Conservation (phyloP, 1,140 invertebrate genomes). For the Pararge aegeria region DNA sequence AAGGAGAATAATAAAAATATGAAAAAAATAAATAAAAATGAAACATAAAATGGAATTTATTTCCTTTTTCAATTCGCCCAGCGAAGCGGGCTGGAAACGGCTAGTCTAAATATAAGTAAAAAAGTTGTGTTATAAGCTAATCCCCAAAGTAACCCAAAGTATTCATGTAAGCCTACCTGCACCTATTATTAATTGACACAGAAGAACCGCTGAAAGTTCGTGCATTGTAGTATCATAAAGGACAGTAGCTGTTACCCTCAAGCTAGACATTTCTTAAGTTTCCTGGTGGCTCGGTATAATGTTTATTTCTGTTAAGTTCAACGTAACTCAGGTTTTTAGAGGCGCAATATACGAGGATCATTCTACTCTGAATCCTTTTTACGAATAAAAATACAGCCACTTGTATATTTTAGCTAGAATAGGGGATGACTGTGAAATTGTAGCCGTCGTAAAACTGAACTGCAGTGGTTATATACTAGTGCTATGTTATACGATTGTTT, state of each 20-base stretch:
- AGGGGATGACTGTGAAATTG: slow-evolving; percentile 5
- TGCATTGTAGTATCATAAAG: slow-evolving; percentile 23
- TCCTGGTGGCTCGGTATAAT: slow-evolving; percentile 52
- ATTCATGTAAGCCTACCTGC: too few relatives aligned
- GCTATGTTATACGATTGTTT: neutral
- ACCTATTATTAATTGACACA: neutral
- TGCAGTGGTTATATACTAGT: neutral
- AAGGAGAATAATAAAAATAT: too few relatives aligned
- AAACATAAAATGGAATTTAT: too few relatives aligned
- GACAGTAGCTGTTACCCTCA: slow-evolving; percentile 56
- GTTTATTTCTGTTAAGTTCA: slow-evolving; percentile 48
- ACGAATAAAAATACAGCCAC: slow-evolving; percentile 10
- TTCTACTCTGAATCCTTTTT: slow-evolving; percentile 13
- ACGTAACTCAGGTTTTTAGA: slow-evolving; percentile 43
- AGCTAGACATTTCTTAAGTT: slow-evolving; percentile 57
- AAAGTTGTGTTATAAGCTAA: too few relatives aligned
- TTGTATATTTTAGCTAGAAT: slow-evolving; percentile 6
- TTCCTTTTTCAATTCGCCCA: too few relatives aligned
- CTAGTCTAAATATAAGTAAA: too few relatives aligned
- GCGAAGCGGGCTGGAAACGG: too few relatives aligned
- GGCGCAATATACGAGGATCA: slow-evolving; percentile 12
- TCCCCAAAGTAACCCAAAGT: too few relatives aligned
- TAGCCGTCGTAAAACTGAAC: neutral
- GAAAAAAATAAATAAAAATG: too few relatives aligned
- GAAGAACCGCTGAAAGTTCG: slow-evolving; percentile 12